Conservation (phyloP, 2,888 invertebrate species). For the Corythucha ciliata region DNA sequence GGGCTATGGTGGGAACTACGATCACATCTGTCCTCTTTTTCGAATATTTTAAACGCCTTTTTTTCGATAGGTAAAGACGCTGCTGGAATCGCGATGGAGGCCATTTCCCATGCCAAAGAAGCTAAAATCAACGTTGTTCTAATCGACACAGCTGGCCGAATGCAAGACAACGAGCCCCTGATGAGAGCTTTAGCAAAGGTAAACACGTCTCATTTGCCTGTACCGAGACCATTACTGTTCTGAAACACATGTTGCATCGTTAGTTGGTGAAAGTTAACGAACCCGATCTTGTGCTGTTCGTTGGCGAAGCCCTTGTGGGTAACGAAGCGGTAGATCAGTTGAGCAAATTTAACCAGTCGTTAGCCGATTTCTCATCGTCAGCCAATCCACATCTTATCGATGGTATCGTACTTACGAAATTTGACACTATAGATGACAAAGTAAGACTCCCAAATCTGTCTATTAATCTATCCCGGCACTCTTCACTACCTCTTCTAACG, state of each 20-base stretch:
- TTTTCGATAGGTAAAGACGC: conserved; percentile 75
- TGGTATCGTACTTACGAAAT: conserved; percentile 98
- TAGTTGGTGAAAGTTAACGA: conserved; percentile 90
- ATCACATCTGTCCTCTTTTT: neutral
- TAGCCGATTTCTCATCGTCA: conserved; percentile 81
- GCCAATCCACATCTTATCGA: conserved; percentile 86
- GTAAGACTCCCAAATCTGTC: conserved; percentile 40
- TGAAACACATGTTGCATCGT: conserved; percentile 23
- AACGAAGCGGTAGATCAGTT: conserved; percentile 99
- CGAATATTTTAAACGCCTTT: neutral
- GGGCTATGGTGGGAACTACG: conserved; percentile 77
- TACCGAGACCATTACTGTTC: neutral
- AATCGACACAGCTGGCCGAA: conserved; percentile 98
- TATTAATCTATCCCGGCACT: neutral
- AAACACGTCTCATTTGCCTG: conserved; percentile 14
- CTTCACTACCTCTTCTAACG: neutral
- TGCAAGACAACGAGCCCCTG: conserved; percentile 99
- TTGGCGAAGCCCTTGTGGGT: conserved; percentile 98
- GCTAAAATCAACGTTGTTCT: conserved; percentile 79
- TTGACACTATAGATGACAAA: conserved; percentile 99
- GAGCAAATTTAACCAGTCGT: conserved; percentile 95
- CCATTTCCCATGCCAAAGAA: conserved; percentile 80
- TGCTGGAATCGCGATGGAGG: conserved; percentile 96
- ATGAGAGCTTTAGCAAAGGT: conserved; percentile 95
- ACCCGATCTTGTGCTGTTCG: conserved; percentile 97